Evolutionary conservation across 2,797 vertebrate species (phyloP).

Genomic region (Pagetopsis macropterus): DNA sequence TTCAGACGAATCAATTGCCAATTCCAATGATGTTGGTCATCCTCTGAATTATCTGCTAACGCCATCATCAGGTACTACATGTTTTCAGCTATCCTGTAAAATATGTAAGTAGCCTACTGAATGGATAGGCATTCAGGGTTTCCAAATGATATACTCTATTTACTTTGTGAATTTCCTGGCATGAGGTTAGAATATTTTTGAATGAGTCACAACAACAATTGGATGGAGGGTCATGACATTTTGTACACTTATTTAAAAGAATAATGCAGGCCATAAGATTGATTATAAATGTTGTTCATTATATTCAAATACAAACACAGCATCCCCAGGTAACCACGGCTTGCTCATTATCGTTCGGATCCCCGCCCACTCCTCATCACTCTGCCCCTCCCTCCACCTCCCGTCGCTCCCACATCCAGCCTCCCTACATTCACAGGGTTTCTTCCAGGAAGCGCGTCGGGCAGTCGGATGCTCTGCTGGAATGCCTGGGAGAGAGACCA

Average conservation of each 20-base stretch:
- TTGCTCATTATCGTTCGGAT: slow-evolving; percentile 48
- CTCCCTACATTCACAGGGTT: slow-evolving; percentile 58
- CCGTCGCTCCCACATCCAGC: slow-evolving; percentile 46
- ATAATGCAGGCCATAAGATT: background rate
- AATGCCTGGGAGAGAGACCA: slow-evolving; percentile 73
- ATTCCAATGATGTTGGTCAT: background rate
- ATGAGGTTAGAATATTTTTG: too few species aligned
- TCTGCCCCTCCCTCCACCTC: slow-evolving; percentile 39
- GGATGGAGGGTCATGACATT: background rate
- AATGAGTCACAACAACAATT: too few species aligned
- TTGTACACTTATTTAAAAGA: background rate
- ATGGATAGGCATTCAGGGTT: background rate
- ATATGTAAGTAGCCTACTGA: background rate
- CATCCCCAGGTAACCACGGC: slow-evolving; percentile 54
- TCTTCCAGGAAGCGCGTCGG: slow-evolving; percentile 69
- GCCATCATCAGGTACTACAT: background rate
- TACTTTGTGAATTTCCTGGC: background rate
- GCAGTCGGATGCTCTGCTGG: slow-evolving; percentile 70
- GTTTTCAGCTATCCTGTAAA: background rate
- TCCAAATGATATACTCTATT: background rate
- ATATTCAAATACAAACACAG: background rate
- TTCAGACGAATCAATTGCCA: background rate
- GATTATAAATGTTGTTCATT: background rate
- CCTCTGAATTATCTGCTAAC: background rate
- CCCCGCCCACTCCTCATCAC: slow-evolving; percentile 50